A percentile compares a stretch with the other conserved stretches of the same genome.
Conservation (phyloP, 37 sponge, comb jelly and placozoan species). For the Axinella damicornis region DNA sequence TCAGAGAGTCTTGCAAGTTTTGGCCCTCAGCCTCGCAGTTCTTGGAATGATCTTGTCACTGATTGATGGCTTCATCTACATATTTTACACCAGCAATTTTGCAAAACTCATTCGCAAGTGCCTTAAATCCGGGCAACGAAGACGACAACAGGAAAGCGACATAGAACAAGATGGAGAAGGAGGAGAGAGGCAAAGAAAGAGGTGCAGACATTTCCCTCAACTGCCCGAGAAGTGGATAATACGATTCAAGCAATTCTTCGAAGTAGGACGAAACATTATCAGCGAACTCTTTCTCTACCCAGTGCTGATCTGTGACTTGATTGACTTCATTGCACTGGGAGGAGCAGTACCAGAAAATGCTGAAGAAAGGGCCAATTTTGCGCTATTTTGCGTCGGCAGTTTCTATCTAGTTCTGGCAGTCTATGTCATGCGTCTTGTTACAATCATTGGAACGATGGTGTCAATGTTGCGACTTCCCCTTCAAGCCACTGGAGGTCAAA, state of each 20-base stretch:
- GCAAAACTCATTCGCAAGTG: constrained; percentile 1
- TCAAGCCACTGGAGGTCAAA: background rate
- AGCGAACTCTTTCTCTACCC: constrained; percentile 53
- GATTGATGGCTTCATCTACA: constrained; percentile 63
- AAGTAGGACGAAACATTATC: constrained; percentile 50
- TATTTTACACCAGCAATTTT: constrained; percentile 39
- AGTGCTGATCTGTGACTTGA: constrained; percentile 50
- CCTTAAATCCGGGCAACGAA: background rate
- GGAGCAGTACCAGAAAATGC: background rate
- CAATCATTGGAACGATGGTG: constrained; percentile 8
- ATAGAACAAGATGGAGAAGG: background rate
- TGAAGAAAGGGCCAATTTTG: constrained; percentile 4
- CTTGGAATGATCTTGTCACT: constrained; percentile 24
- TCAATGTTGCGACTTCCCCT: constrained; percentile 16
- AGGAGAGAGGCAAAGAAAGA: too few species aligned
- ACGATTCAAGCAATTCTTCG: constrained; percentile 32
- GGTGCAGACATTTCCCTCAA: background rate
- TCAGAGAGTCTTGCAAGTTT: background rate
- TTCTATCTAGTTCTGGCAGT: constrained; percentile 58
- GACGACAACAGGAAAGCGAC: background rate
- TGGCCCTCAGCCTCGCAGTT: constrained; percentile 18
- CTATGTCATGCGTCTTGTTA: constrained; percentile 38
- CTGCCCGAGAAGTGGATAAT: constrained; percentile 1
- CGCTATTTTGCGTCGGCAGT: constrained; percentile 29
- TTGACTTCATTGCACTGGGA: constrained; percentile 30